phyloP scores from a whole-genome alignment of 2,113 vertebrate genomes.

The Nycticorax nycticorax region DNA sequence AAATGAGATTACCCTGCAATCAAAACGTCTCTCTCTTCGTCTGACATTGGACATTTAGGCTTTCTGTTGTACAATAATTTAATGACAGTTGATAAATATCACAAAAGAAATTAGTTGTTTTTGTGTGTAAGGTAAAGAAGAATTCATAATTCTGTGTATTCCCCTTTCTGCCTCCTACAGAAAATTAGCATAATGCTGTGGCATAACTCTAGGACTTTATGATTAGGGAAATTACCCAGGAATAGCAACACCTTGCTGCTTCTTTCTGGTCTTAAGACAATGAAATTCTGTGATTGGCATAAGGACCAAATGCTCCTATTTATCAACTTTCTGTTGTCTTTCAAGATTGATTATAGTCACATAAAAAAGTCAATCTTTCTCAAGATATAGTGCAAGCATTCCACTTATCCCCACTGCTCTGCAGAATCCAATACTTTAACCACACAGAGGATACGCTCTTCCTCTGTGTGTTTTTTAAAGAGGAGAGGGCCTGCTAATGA shows the following conservation, averaged over 20 bases:
- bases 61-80: neutral
- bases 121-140: neutral
- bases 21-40: neutral
- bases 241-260: neutral
- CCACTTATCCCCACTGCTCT: neutral
- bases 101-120: neutral
- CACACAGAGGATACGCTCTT: neutral
- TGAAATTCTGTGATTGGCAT: neutral
- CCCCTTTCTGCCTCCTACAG: neutral
- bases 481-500: neutral
- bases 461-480: neutral
- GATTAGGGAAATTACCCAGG: neutral
- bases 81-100: neutral
- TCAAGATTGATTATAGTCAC: neutral
- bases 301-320: neutral
- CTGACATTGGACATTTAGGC: neutral
- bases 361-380: neutral
- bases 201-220: neutral
- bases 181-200: neutral
- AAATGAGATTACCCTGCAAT: neutral
- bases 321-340: neutral
- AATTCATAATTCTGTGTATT: neutral
- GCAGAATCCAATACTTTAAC: neutral
- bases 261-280: neutral
- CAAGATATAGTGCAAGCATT: neutral